These are phyloP conservation scores for Strix aluco DNA, from an alignment of 2,113 vertebrate species.

Conservation along the genomic window DNA sequence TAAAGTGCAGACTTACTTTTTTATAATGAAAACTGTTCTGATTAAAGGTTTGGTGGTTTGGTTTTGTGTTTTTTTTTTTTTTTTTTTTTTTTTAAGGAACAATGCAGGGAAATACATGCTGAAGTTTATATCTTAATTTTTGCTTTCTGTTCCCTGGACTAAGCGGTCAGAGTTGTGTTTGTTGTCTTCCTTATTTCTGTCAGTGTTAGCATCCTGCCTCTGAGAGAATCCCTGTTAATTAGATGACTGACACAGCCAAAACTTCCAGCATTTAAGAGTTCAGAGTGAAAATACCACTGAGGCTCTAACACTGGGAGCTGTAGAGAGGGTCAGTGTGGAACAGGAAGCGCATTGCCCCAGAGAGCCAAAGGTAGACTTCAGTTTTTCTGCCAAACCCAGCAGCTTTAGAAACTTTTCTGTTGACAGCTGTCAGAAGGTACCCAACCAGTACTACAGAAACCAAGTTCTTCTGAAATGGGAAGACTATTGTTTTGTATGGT, in stretches of 20 bases:
- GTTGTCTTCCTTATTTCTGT: neutral
- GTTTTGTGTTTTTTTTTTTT: too few relatives aligned
- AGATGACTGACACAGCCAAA: neutral
- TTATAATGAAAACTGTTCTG: accelerated
- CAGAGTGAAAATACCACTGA: accelerated
- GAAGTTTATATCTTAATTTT: neutral
- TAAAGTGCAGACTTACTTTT: neutral
- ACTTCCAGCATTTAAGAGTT: neutral
- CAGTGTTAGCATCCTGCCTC: neutral
- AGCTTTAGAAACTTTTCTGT: neutral
- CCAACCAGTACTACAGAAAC: accelerated
- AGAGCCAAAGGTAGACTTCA: neutral
- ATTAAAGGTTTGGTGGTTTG: neutral
- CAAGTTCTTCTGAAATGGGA: neutral
- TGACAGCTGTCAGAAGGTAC: neutral
- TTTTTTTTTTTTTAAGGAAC: neutral
- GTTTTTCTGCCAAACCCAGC: neutral
- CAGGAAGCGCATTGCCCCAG: accelerated
- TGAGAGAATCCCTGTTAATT: neutral
- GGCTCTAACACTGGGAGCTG: neutral
- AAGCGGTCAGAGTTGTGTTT: neutral
- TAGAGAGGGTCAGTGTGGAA: neutral
- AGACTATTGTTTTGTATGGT: accelerated
- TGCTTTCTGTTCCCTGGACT: neutral
- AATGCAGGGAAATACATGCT: accelerated